Conservation (phyloP, 2,113 vertebrate genomes). For the Isurus oxyrinchus region DNA sequence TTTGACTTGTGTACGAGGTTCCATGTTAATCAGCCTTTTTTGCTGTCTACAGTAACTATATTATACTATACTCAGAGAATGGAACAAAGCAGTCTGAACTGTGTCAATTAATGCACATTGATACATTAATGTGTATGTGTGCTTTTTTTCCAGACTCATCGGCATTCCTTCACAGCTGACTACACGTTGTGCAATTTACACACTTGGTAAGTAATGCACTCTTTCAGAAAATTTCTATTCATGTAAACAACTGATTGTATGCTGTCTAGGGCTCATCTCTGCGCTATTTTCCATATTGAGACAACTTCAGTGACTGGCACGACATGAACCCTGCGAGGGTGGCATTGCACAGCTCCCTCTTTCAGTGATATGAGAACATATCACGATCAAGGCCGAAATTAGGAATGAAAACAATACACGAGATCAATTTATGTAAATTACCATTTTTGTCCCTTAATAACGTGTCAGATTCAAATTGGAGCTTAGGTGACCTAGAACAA, state of each 20-base stretch:
- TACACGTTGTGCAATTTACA: slow-evolving; percentile 85
- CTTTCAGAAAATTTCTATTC: neutral
- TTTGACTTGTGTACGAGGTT: neutral
- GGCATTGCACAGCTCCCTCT: neutral
- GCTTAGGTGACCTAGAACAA: too few species aligned
- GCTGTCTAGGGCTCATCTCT: neutral
- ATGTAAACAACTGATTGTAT: neutral
- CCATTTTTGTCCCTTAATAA: neutral
- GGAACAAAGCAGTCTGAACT: neutral
- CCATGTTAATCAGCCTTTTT: neutral
- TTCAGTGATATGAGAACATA: neutral
- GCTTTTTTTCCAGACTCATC: slow-evolving; percentile 74
- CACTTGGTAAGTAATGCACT: slow-evolving; percentile 60
- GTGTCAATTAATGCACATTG: neutral
- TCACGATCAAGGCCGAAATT: neutral
- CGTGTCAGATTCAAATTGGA: neutral
- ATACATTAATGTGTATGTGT: slow-evolving; percentile 28
- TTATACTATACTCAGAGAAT: neutral
- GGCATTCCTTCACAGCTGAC: slow-evolving; percentile 81
- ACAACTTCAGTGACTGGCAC: neutral
- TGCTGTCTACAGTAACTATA: neutral
- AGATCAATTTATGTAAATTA: neutral
- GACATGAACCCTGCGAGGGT: neutral
- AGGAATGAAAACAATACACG: neutral
- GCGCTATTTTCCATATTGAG: neutral